Conservation (phyloP, 1,140 invertebrate genomes). For the Cyrtorhinus lividipennis region DNA sequence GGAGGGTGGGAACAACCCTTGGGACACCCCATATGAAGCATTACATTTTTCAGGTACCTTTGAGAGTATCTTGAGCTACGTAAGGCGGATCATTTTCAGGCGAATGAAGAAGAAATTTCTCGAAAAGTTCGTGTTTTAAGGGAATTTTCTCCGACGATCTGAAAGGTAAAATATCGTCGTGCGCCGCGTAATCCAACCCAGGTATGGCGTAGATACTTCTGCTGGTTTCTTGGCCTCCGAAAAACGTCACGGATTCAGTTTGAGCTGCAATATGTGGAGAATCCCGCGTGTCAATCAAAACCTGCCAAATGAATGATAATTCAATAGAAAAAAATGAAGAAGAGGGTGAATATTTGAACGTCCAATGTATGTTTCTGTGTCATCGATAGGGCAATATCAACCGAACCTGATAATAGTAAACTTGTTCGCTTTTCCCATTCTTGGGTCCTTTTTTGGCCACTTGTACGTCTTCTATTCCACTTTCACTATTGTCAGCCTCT, state of each 20-base stretch:
- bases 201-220: conserved; percentile 86
- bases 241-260: conserved; percentile 91
- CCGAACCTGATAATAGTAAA: background rate
- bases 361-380: too few species aligned
- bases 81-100: conserved; percentile 74
- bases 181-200: conserved; percentile 89
- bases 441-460: background rate
- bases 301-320: conserved; percentile 63
- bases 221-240: conserved; percentile 89
- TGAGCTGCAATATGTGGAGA: conserved; percentile 90
- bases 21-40: too few species aligned
- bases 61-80: conserved; percentile 70
- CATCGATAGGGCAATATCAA: too few species aligned
- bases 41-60: too few species aligned
- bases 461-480: background rate
- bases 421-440: background rate
- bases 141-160: conserved; percentile 64
- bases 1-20: too few species aligned
- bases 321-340: too few species aligned
- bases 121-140: conserved; percentile 86
- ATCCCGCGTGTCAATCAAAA: conserved; percentile 89
- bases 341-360: too few species aligned
- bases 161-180: conserved; percentile 87
- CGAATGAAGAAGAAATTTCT: conserved; percentile 79
- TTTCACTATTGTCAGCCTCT: background rate